phyloP scores from a whole-genome alignment of 2,797 vertebrate genomes.

The Poliocrania exsul region DNA sequence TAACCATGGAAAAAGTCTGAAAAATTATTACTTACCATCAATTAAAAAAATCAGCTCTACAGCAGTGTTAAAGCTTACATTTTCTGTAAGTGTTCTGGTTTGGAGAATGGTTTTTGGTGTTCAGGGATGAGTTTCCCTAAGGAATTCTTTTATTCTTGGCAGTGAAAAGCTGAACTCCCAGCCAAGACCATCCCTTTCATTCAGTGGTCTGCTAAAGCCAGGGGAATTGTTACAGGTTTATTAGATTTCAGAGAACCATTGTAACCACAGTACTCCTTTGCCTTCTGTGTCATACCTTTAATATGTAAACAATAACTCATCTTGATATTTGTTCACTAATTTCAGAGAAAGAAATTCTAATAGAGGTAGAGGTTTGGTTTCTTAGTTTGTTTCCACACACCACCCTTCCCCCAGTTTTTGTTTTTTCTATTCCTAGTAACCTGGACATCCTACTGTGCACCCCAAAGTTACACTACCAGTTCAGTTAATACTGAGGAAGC shows the following conservation, averaged over 20 bases:
- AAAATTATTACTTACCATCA: not conserved
- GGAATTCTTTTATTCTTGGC: not conserved
- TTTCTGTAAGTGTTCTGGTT: not conserved
- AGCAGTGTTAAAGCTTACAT: not conserved
- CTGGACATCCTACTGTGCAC: not conserved
- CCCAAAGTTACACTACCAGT: not conserved
- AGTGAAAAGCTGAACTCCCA: not conserved
- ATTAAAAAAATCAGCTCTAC: not conserved
- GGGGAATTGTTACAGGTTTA: not conserved
- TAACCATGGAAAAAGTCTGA: not conserved
- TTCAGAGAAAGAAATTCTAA: not conserved
- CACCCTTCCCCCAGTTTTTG: accelerated
- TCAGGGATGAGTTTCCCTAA: not conserved
- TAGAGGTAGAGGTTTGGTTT: not conserved
- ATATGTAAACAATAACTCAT: not conserved
- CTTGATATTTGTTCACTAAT: not conserved
- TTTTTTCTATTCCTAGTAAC: not conserved
- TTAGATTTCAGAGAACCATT: not conserved
- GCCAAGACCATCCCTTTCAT: not conserved
- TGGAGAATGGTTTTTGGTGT: not conserved
- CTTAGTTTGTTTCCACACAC: not conserved
- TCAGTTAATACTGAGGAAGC: not conserved
- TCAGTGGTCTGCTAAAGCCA: not conserved
- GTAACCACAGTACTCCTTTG: not conserved
- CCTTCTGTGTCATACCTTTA: not conserved